Conservation (phyloP, 2,113 vertebrate genomes). For the Melierax canorus region DNA sequence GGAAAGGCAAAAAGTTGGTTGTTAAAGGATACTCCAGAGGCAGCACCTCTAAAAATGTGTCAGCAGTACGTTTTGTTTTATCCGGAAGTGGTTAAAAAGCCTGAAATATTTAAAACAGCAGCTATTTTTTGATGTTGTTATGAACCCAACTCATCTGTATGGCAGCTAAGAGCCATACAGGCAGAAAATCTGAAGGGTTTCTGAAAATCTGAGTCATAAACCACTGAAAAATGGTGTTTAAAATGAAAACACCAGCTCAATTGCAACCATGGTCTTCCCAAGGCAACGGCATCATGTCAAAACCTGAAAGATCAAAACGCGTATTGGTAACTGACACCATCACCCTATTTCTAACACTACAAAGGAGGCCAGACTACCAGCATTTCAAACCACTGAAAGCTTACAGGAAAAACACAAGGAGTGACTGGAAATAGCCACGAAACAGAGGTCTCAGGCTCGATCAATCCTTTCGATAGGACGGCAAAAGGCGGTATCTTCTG, state of each 20-base stretch:
- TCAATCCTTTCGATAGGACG: background rate
- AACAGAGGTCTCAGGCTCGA: background rate
- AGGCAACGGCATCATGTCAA: background rate
- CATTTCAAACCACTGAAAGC: background rate
- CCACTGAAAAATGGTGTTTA: background rate
- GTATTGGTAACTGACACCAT: accelerated
- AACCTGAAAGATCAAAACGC: background rate
- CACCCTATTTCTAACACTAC: accelerated
- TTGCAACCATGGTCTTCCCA: background rate
- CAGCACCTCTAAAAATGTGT: background rate
- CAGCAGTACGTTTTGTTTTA: background rate
- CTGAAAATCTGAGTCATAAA: slow-evolving; percentile 37
- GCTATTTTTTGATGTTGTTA: background rate
- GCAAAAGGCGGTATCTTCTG: background rate
- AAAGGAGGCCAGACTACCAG: background rate
- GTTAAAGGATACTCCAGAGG: background rate
- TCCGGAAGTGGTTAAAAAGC: slow-evolving; percentile 20
- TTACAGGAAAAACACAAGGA: background rate
- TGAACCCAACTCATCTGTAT: background rate
- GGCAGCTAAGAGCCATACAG: background rate
- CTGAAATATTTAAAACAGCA: background rate
- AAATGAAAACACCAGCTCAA: background rate
- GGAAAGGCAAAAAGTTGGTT: background rate
- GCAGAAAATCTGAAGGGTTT: background rate
- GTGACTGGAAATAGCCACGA: background rate